Conservation (phyloP, 2,797 vertebrate genomes). For the Triplophysa yarkandensis region DNA sequence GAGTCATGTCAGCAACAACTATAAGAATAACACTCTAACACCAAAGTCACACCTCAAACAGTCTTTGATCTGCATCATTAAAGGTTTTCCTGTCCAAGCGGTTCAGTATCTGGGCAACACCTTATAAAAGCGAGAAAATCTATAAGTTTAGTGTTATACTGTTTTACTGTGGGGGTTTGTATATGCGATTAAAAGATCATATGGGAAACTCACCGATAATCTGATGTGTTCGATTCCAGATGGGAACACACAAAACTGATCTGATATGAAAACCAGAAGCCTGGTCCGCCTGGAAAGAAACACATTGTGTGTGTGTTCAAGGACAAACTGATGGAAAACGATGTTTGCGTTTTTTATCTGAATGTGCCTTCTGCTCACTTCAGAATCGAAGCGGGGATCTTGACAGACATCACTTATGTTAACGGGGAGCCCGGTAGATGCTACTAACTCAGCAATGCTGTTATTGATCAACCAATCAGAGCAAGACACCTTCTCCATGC, state of each 20-base stretch:
- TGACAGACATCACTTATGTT: conserved; percentile 85
- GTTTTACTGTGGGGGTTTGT: conserved; percentile 7
- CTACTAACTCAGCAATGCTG: conserved; percentile 84
- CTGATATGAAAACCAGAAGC: conserved; percentile 81
- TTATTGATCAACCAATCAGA: conserved; percentile 86
- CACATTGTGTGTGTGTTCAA: background rate
- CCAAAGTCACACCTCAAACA: conserved; percentile 77
- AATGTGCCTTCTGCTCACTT: conserved; percentile 64
- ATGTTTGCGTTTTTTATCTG: background rate
- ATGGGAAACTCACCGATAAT: conserved; percentile 73
- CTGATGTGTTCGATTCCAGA: conserved; percentile 83
- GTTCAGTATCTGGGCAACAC: conserved; percentile 82
- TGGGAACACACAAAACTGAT: conserved; percentile 81
- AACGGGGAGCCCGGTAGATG: conserved; percentile 81
- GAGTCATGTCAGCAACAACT: background rate
- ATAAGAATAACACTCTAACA: background rate
- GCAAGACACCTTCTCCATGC: conserved; percentile 82
- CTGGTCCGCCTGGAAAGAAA: conserved; percentile 73
- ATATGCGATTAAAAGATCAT: conserved; percentile 3
- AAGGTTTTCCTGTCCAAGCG: conserved; percentile 81
- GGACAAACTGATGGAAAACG: background rate
- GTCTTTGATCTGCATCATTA: conserved; percentile 80
- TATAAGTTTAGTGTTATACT: background rate
- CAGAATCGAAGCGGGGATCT: conserved; percentile 81
- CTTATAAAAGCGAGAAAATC: conserved; percentile 58